Evolutionary conservation across 2,888 invertebrate species (phyloP).

Genomic region (Empis stercorea): DNA sequence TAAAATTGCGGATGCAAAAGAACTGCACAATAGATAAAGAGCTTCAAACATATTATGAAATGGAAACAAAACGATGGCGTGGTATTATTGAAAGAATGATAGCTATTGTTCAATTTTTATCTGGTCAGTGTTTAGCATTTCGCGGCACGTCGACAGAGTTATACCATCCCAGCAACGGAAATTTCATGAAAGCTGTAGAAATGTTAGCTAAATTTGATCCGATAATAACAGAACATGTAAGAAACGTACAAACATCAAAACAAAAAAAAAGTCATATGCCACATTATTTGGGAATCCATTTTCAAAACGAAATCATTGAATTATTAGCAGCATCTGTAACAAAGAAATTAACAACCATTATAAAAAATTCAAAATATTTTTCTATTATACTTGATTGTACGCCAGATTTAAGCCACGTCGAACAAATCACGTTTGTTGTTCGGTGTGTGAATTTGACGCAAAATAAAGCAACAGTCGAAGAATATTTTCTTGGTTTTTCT

Average conservation of each 20-base stretch:
- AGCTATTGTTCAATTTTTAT: not conserved
- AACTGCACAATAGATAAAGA: not conserved
- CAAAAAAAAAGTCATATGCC: not conserved
- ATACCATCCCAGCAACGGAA: slow-evolving; percentile 5
- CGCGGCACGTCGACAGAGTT: slow-evolving; percentile 3
- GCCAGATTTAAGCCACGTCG: not conserved
- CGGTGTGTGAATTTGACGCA: not conserved
- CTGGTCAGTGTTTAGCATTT: slow-evolving; percentile 4
- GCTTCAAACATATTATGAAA: not conserved
- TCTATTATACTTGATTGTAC: slow-evolving; percentile 1
- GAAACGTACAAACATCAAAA: not conserved
- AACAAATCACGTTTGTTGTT: slow-evolving; percentile 3
- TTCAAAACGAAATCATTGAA: not conserved
- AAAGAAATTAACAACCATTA: not conserved
- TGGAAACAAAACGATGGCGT: not conserved
- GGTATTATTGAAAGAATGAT: not conserved
- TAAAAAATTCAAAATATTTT: slow-evolving; percentile 2
- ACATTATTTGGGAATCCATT: not conserved
- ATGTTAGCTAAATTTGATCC: slow-evolving; percentile 6
- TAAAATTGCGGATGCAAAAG: no score
- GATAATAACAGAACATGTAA: not conserved
- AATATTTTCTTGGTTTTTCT: not conserved
- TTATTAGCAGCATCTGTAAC: not conserved
- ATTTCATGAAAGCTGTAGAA: slow-evolving; percentile 8
- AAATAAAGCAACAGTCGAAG: not conserved